Conservation (phyloP, 1,140 invertebrate genomes). For the Drosophila miranda region DNA sequence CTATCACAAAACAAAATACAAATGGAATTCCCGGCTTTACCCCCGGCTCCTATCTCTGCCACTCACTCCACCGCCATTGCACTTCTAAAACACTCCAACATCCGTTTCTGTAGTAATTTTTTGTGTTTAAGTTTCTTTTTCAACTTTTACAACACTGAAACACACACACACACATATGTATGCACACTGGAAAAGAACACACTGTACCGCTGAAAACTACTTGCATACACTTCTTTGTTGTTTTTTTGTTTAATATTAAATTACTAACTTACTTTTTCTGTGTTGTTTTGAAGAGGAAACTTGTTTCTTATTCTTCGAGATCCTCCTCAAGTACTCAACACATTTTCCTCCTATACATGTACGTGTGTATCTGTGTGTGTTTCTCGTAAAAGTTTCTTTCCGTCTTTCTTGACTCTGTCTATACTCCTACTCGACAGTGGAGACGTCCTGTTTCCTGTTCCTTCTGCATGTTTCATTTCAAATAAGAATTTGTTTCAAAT, state of each 20-base stretch:
- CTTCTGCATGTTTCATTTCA: slow-evolving; percentile 62
- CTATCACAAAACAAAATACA: slow-evolving; percentile 16
- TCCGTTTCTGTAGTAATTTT: slow-evolving; percentile 18
- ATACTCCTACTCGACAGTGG: neutral
- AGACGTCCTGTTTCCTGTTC: too few relatives aligned
- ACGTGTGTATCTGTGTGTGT: slow-evolving; percentile 16
- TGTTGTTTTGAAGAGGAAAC: slow-evolving; percentile 11
- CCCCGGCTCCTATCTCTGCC: slow-evolving; percentile 38
- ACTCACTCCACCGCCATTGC: slow-evolving; percentile 26
- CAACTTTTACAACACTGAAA: slow-evolving; percentile 55
- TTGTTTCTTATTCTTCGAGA: neutral
- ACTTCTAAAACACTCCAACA: neutral
- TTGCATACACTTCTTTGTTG: too few relatives aligned
- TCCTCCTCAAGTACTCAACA: slow-evolving; percentile 23
- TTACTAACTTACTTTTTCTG: slow-evolving; percentile 69
- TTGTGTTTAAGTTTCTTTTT: slow-evolving; percentile 43
- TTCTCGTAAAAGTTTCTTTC: slow-evolving; percentile 58
- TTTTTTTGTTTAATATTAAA: slow-evolving; percentile 47
- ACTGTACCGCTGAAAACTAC: neutral
- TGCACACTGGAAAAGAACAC: slow-evolving; percentile 8
- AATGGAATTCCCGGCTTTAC: slow-evolving; percentile 28
- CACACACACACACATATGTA: too few relatives aligned
- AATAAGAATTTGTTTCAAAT: slow-evolving; percentile 63
- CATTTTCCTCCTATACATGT: slow-evolving; percentile 12
- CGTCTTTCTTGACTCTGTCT: slow-evolving; percentile 25